Evolutionary conservation across 2,113 vertebrate genomes (phyloP), one percentile per base, ranked within the genome.

Genomic region (Camarhynchus parvulus): DNA sequence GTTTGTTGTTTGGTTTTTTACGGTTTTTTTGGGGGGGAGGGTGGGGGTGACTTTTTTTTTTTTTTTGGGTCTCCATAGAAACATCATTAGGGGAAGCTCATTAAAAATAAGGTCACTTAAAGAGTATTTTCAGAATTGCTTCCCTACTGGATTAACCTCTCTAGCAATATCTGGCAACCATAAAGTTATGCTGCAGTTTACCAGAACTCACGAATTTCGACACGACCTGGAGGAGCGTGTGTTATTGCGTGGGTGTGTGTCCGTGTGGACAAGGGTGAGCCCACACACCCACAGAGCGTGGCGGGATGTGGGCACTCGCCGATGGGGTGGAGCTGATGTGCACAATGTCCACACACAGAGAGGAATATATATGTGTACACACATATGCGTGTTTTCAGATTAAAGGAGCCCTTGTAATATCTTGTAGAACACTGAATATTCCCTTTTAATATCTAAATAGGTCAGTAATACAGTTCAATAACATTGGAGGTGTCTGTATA

Each of bases 401-500:
- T 95, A 97, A 95, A 94, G 85, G 42, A 93, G 87, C 76, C 58
- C 91, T 97, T 89, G 90, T 96, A 96, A 91, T 83, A 79, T 90
- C 93, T 96, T 95, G 97, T 96, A 92, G 79, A 96, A 96, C 96
- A 96, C 47, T 76, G 61, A 92, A 83, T 85, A 82, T 94, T 94
- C 81, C n/a, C 61, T 90, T 95, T 92, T 92, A 92, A 90, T 95
- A 96, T 76, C 87, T 86, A 90, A 96, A 94, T 92, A 95, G 97
- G 96, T 97, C 96, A 97, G 69, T 52, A 78, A 95, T 64, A 79
- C 58, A 73, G 84, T 94, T 96, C 96, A 96, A 37, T 90, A 93
- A 76, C 90, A 50, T 56, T 74, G 95, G 94, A 95, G 79, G 90
- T 94, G 90, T 90, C 95, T 93, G 88, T 78, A 90, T 89, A 93